phyloP scores from a whole-genome alignment of 2,888 invertebrate genomes.

The Eupithecia abbreviata region DNA sequence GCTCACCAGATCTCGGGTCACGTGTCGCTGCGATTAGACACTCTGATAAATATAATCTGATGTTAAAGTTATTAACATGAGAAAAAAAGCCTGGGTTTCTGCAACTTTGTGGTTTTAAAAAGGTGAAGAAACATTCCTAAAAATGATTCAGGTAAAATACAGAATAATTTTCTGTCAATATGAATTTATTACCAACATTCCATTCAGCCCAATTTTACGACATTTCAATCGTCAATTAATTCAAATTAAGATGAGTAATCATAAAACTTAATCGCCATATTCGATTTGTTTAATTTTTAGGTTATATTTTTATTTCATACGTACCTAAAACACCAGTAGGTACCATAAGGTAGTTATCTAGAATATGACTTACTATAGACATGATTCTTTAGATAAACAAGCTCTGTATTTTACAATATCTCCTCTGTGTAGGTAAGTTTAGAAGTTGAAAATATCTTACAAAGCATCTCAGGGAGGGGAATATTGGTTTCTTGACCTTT shows the following conservation, averaged over 20 bases:
- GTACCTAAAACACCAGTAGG: neutral
- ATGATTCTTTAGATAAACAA: neutral
- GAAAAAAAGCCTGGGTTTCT: neutral
- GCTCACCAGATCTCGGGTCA: neutral
- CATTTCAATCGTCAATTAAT: slow-evolving; percentile 54
- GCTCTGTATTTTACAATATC: neutral
- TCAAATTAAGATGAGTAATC: slow-evolving; percentile 42
- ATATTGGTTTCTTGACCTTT: slow-evolving; percentile 42
- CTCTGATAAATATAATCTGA: neutral
- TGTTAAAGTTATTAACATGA: neutral
- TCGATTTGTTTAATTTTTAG: slow-evolving; percentile 43
- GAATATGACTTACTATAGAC: neutral
- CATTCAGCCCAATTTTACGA: slow-evolving; percentile 51
- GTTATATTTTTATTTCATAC: slow-evolving; percentile 10
- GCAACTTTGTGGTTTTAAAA: neutral
- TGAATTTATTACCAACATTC: slow-evolving; percentile 43
- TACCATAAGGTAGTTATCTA: neutral
- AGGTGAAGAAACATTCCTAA: neutral
- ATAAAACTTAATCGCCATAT: slow-evolving; percentile 43
- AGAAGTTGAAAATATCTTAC: slow-evolving; percentile 24
- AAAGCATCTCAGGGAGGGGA: slow-evolving; percentile 31
- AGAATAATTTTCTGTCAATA: slow-evolving; percentile 32
- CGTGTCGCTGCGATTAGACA: neutral
- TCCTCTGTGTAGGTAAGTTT: neutral
- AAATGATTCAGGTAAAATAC: neutral